phyloP scores from a whole-genome alignment of 2,797 vertebrate genomes.

The Heteromormyrus szaboi region DNA sequence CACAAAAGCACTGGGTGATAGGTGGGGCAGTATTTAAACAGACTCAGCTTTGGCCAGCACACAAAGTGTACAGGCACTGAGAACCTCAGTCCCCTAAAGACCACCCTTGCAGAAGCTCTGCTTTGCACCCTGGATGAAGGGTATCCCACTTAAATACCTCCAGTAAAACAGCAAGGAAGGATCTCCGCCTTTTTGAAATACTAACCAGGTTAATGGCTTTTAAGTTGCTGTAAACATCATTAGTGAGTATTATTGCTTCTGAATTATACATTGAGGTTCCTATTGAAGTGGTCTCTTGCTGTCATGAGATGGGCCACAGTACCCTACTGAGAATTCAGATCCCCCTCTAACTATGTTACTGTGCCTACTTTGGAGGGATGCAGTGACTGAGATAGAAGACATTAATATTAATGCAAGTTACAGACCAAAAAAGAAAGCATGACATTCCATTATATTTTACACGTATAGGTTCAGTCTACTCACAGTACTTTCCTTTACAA shows the following conservation, averaged over 20 bases:
- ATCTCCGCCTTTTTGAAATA: neutral
- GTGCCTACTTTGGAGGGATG: neutral
- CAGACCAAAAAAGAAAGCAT: neutral
- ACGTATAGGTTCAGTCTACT: neutral
- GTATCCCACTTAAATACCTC: neutral
- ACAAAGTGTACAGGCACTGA: neutral
- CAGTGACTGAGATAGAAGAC: neutral
- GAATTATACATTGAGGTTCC: conserved; percentile 49
- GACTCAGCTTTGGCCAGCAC: neutral
- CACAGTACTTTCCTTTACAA: neutral
- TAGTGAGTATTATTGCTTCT: conserved; percentile 29
- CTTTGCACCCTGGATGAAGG: neutral
- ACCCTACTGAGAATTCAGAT: conserved; percentile 2
- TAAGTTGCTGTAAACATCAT: conserved; percentile 22
- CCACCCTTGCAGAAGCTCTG: neutral
- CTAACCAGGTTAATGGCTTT: conserved; percentile 19
- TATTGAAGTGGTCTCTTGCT: conserved; percentile 34
- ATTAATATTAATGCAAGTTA: neutral
- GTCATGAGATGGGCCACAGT: conserved; percentile 35
- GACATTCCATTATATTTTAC: neutral
- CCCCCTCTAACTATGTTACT: neutral
- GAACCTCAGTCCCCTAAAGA: neutral
- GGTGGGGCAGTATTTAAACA: neutral
- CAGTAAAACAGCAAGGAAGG: conserved; percentile 33
- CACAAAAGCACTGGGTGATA: neutral